Base-by-base conservation (phyloP, 2,797 vertebrate species). In the Amphiprion clarkii region DNA sequence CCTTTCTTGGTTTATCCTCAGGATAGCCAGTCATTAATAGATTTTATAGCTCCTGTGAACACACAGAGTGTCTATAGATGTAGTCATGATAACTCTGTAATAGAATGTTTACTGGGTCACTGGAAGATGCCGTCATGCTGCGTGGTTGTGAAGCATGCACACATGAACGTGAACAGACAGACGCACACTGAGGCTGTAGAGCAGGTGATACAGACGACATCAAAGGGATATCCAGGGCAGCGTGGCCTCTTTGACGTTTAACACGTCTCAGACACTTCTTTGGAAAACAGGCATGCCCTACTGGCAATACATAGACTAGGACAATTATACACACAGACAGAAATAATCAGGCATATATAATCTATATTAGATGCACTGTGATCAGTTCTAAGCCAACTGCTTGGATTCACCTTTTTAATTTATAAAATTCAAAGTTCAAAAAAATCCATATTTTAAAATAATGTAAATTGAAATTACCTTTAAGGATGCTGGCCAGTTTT, bases 31-130 rank as follows among this genome's bases (percentile, higher is more conserved):
- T 86, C 86, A 73, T 73, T 87, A 88, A 88, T 89, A 86, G 78
- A 88, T 86, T 90, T 89, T 82, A 91, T 81, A 72, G 84, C 71
- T 82, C 70, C 68, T 67, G 52, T 68, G 75, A 81, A 82, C 77
- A 62, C 53, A 71, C 31, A 57, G 61, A 76, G 71, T 73, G 54
- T 69, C 73, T 13, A 11, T 82, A 67, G 55, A 86, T 85, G 79
- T 78, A 66, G 81, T 66, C 49, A 81, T 75, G 89, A 91, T 85
- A 86, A 85, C 69, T 83, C 79, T 80, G 40, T 87, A 85, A 87
- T 68, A 86, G 79, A 86, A 84, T 75, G 46, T 86, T 83, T 78
- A 67, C 61, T 53, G 13, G 76, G 66, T 87, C 16, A 36, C 71
- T 61, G 59, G 66, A 67, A 59, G 74, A 86, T 85, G 79, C 46